These are phyloP conservation scores for Andricus grossulariae DNA, from an alignment of 1,140 invertebrate genomes.

Conservation along the genomic window DNA sequence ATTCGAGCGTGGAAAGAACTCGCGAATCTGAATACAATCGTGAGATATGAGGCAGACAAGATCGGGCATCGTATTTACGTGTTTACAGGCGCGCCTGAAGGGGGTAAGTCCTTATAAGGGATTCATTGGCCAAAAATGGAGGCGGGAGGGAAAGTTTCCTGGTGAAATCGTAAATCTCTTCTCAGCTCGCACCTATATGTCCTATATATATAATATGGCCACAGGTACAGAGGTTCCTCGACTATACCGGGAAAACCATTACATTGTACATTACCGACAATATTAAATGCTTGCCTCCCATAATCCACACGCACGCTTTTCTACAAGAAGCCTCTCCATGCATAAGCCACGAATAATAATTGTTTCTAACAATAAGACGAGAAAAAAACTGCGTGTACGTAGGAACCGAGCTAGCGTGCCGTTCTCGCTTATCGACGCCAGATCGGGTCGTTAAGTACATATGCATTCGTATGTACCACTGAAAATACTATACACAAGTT, in stretches of 20 bases:
- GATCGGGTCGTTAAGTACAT: constrained; percentile 53
- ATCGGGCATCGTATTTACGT: neutral
- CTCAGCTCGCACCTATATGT: neutral
- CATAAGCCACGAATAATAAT: constrained; percentile 15
- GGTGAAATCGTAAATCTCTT: constrained; percentile 13
- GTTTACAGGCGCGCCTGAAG: constrained; percentile 1
- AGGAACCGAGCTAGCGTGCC: constrained; percentile 44
- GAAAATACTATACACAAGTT: constrained; percentile 58
- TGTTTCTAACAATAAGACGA: constrained; percentile 11
- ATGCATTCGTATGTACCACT: constrained; percentile 54
- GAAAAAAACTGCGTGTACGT: constrained; percentile 18
- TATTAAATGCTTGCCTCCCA: constrained; percentile 15
- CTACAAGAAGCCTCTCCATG: neutral
- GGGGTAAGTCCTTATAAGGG: constrained; percentile 17
- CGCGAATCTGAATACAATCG: constrained; percentile 9
- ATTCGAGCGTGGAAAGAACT: neutral
- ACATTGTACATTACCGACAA: neutral
- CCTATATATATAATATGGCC: neutral
- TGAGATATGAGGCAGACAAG: neutral
- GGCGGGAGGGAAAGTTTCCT: constrained; percentile 10
- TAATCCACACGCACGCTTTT: neutral
- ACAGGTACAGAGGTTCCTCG: neutral
- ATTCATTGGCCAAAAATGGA: constrained; percentile 19
- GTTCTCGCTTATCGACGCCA: constrained; percentile 55
- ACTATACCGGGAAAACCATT: constrained; percentile 12